Evolutionary conservation across 2,888 invertebrate genomes (phyloP).

Genomic region (Leucophenga montana): DNA sequence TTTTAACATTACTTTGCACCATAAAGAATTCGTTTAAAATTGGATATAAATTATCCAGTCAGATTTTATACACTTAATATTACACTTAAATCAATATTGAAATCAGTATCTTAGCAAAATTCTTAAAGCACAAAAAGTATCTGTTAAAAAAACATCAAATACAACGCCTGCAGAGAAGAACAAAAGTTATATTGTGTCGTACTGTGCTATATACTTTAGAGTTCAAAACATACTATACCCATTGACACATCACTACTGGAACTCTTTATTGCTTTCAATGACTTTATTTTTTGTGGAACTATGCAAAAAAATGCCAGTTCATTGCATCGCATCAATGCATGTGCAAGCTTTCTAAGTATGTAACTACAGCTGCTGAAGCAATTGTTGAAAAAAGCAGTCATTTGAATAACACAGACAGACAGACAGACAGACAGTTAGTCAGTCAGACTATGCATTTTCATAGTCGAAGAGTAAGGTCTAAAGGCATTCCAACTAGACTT

Average conservation of each 20-base stretch:
- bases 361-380: not conserved
- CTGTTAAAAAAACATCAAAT: no score
- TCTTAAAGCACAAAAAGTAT: no score
- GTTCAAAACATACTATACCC: not conserved
- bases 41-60: no score
- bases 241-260: not conserved
- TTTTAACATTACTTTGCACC: no score
- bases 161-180: no score
- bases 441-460: not conserved
- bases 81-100: no score
- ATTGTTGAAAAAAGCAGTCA: not conserved
- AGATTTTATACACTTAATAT: no score
- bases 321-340: constrained; percentile 2
- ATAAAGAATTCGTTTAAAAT: no score
- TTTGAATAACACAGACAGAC: not conserved
- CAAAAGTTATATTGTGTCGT: no score
- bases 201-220: no score
- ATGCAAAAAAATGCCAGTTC: not conserved
- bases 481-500: not conserved
- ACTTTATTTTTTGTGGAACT: not conserved
- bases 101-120: no score
- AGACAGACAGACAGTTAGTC: not conserved
- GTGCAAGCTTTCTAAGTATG: not conserved
- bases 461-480: not conserved
- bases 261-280: not conserved